Conservation (phyloP, 2,888 invertebrate species). For the Drosophila dives region DNA sequence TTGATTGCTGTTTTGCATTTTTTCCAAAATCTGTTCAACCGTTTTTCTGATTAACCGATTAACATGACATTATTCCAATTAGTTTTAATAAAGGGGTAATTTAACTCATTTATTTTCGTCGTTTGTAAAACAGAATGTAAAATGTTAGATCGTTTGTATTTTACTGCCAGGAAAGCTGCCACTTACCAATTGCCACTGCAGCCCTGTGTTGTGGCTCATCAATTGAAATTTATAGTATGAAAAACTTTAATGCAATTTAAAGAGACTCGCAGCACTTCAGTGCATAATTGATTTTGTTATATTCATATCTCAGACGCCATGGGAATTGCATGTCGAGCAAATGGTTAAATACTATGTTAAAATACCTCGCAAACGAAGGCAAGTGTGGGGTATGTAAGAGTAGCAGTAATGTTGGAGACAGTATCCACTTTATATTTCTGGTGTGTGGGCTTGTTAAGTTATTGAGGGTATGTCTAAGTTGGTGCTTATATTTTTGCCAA, state of each 20-base stretch:
- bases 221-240: constrained; percentile 10
- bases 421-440: background rate
- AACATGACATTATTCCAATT: too few relatives aligned
- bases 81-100: too few relatives aligned
- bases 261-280: constrained; percentile 56
- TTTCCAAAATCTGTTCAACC: too few relatives aligned
- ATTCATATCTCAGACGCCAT: constrained; percentile 51
- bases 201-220: too few relatives aligned
- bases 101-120: too few relatives aligned
- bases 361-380: background rate
- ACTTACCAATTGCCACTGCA: too few relatives aligned
- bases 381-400: background rate
- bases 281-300: constrained; percentile 72
- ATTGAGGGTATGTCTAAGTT: constrained; percentile 2
- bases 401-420: background rate
- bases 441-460: background rate
- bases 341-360: constrained; percentile 26
- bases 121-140: too few relatives aligned
- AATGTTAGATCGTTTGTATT: too few relatives aligned
- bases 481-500: background rate
- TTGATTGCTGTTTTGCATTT: background rate
- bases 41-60: too few relatives aligned
- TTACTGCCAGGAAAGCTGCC: too few relatives aligned
- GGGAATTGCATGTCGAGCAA: constrained; percentile 37
- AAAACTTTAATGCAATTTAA: constrained; percentile 43